Percentiles rank a stretch among this genome's conserved stretches.
phyloP scores from a whole-genome alignment of 2,113 vertebrate species.

The Gymnorhina tibicen region DNA sequence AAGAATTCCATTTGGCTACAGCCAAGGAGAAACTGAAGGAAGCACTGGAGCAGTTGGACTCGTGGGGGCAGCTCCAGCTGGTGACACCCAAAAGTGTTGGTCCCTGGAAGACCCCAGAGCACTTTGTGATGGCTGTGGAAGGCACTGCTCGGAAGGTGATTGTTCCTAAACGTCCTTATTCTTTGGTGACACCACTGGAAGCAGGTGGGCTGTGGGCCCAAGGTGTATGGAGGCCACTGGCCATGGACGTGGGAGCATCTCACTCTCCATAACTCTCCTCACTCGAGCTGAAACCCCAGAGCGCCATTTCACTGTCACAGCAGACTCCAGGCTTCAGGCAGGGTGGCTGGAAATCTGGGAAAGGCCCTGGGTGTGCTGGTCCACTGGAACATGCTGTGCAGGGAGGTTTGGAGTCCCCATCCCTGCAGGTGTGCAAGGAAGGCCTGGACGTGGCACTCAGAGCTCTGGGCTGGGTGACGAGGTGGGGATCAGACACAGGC shows the following conservation, averaged over 20 bases:
- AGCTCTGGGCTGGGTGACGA: not conserved
- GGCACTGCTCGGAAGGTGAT: not conserved
- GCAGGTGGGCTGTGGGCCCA: not conserved
- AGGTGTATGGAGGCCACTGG: no score
- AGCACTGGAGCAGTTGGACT: not conserved
- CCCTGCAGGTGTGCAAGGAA: not conserved
- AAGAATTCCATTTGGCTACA: not conserved
- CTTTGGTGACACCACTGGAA: not conserved
- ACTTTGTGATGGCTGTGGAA: not conserved
- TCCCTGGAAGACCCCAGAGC: not conserved
- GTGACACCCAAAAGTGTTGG: not conserved
- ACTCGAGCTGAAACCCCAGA: fast-evolving
- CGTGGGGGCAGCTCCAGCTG: not conserved
- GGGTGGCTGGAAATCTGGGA: not conserved
- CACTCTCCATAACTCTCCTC: not conserved
- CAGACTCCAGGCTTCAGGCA: not conserved
- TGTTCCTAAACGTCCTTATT: not conserved
- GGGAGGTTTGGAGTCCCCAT: not conserved
- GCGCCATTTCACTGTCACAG: not conserved
- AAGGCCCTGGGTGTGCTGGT: not conserved
- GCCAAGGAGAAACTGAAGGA: not conserved
- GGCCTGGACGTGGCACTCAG: fast-evolving
- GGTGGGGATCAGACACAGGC: not conserved
- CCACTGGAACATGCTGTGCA: not conserved
- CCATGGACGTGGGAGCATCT: not conserved